Evolutionary conservation across 35 echinoderm and acorn worm genomes (phyloP).

Genomic region (Lytechinus variegatus): DNA sequence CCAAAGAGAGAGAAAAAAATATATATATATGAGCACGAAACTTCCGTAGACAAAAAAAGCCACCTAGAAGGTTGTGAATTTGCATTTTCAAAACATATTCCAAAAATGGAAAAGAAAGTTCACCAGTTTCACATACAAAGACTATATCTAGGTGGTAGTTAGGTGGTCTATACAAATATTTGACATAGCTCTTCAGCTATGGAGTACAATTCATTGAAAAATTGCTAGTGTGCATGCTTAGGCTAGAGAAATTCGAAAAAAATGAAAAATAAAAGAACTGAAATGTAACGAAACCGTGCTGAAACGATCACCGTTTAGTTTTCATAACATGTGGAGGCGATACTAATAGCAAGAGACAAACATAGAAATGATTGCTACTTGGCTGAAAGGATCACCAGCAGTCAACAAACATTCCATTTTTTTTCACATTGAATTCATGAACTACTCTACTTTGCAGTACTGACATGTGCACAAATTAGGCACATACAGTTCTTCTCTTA

Average conservation of each 20-base stretch:
- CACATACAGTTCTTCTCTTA: constrained; percentile 49
- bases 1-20: constrained; percentile 48
- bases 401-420: constrained; percentile 26
- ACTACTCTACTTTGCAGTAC: constrained; percentile 54
- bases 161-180: constrained; percentile 50
- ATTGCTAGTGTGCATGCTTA: constrained; percentile 26
- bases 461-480: constrained; percentile 53
- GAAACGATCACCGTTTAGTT: constrained; percentile 9
- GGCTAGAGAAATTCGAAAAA: neutral
- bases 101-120: constrained; percentile 27
- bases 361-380: constrained; percentile 34
- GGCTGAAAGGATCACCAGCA: neutral
- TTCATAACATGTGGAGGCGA: constrained; percentile 16
- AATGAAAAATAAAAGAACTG: neutral
- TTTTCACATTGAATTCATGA: constrained; percentile 28
- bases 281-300: neutral
- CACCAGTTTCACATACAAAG: constrained; percentile 50
- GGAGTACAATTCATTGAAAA: constrained; percentile 48
- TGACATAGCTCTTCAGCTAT: constrained; percentile 33
- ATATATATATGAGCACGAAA: constrained; percentile 41
- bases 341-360: constrained; percentile 42
- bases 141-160: constrained; percentile 27
- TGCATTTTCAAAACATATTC: constrained; percentile 12
- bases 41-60: neutral
- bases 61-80: constrained; percentile 24